A percentile compares a stretch with the other conserved stretches of the same genome.
Conservation (phyloP, 2,888 invertebrate genomes). For the Drosophila meridionalis region DNA sequence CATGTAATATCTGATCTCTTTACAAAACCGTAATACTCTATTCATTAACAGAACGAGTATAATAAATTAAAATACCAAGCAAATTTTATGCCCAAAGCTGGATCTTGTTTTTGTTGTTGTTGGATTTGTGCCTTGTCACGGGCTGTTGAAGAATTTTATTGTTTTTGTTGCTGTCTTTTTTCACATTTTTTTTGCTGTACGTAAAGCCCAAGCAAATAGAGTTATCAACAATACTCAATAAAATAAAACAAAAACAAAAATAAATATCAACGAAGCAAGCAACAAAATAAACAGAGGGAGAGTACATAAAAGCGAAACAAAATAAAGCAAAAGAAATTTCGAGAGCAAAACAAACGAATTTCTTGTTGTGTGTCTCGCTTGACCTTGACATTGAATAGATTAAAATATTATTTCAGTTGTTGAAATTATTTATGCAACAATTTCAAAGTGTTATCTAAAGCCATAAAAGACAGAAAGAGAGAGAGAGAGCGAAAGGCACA, state of each 20-base stretch:
- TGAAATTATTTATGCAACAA: conserved; percentile 46
- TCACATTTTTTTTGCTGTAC: conserved; percentile 18
- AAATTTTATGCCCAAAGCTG: conserved; percentile 38
- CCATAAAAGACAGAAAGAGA: neutral
- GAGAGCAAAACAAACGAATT: conserved; percentile 64
- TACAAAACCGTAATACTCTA: neutral
- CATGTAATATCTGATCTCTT: neutral
- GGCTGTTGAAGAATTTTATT: conserved; percentile 45
- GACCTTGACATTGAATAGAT: conserved; percentile 82
- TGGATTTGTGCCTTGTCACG: conserved; percentile 51
- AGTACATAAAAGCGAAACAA: conserved; percentile 24
- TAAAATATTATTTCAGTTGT: conserved; percentile 44
- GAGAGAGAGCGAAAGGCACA: neutral
- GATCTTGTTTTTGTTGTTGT: conserved; percentile 7
- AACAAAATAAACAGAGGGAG: conserved; percentile 44
- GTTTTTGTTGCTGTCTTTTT: conserved; percentile 7
- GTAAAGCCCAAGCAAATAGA: conserved; percentile 68
- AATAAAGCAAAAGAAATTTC: conserved; percentile 39
- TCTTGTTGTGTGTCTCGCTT: conserved; percentile 49
- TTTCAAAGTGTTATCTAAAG: conserved; percentile 30
- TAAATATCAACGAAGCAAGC: conserved; percentile 5
- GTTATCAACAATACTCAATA: conserved; percentile 75
- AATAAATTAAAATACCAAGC: conserved; percentile 34
- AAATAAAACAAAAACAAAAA: conserved; percentile 22
- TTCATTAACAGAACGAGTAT: neutral